Evolutionary conservation across 2,888 invertebrate species (phyloP).

Genomic region (Lottia scabra): DNA sequence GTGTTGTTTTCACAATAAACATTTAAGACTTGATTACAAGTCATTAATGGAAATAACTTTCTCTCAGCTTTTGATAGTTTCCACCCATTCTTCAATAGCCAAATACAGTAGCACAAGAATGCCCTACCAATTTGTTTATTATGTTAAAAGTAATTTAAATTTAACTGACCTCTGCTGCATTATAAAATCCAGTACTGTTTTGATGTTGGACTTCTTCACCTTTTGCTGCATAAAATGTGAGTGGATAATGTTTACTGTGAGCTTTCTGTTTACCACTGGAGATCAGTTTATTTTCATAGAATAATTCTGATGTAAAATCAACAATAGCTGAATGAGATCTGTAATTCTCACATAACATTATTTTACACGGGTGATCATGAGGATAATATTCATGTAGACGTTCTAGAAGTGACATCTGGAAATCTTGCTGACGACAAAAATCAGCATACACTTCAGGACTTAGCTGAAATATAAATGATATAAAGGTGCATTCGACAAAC

Average conservation of each 20-base stretch:
- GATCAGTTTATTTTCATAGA: conserved; percentile 82
- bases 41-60: too few relatives aligned
- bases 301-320: conserved; percentile 83
- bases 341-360: conserved; percentile 85
- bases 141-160: too few relatives aligned
- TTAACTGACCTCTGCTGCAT: conserved; percentile 79
- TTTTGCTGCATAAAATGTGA: conserved; percentile 84
- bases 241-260: conserved; percentile 80
- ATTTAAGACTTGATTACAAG: too few relatives aligned
- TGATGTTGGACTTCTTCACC: conserved; percentile 84
- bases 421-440: conserved; percentile 68
- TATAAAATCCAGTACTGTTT: conserved; percentile 82
- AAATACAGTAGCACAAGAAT: too few relatives aligned
- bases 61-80: too few relatives aligned
- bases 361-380: conserved; percentile 80
- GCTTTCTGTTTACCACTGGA: conserved; percentile 80
- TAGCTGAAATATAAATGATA: conserved; percentile 71
- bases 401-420: conserved; percentile 79
- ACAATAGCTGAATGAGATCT: conserved; percentile 86
- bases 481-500: not conserved
- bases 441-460: conserved; percentile 84
- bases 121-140: too few relatives aligned
- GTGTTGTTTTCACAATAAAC: too few relatives aligned
- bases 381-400: conserved; percentile 84
- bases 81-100: too few relatives aligned